phyloP scores from a whole-genome alignment of 2,888 invertebrate species.

The Phasia obesa region DNA sequence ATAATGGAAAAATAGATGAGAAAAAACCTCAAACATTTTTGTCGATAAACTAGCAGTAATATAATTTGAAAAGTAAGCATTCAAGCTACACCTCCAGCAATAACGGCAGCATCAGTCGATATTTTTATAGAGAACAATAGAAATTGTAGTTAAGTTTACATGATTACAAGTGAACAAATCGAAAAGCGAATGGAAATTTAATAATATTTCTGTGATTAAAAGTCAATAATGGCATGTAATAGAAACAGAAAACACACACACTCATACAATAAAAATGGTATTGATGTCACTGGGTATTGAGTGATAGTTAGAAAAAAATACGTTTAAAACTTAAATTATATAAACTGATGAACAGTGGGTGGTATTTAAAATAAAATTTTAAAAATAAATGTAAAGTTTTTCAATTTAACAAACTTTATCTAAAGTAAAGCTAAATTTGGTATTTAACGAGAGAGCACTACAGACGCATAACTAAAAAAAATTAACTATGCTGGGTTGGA shows the following conservation, averaged over 20 bases:
- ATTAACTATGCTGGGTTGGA: no score
- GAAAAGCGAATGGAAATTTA: slow-evolving; percentile 19
- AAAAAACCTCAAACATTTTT: slow-evolving; percentile 34
- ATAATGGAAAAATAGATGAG: slow-evolving; percentile 20
- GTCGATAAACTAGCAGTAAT: slow-evolving; percentile 33
- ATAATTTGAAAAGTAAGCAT: slow-evolving; percentile 33
- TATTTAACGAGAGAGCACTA: no score
- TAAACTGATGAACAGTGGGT: no score
- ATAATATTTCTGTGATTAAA: slow-evolving; percentile 26
- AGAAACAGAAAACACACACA: neutral
- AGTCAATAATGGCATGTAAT: neutral
- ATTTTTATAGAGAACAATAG: slow-evolving; percentile 6
- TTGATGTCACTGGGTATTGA: neutral
- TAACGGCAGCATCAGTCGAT: neutral
- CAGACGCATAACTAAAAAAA: no score
- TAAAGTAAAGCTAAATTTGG: no score
- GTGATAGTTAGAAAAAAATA: no score
- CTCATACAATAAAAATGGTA: neutral
- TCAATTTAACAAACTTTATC: no score
- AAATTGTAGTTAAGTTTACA: neutral
- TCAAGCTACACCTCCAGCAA: neutral
- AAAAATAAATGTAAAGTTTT: no score
- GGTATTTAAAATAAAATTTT: no score
- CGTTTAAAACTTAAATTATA: no score
- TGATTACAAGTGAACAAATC: slow-evolving; percentile 10